phyloP scores from a whole-genome alignment of 2,797 vertebrate species.

The Kryptopterus vitreolus region DNA sequence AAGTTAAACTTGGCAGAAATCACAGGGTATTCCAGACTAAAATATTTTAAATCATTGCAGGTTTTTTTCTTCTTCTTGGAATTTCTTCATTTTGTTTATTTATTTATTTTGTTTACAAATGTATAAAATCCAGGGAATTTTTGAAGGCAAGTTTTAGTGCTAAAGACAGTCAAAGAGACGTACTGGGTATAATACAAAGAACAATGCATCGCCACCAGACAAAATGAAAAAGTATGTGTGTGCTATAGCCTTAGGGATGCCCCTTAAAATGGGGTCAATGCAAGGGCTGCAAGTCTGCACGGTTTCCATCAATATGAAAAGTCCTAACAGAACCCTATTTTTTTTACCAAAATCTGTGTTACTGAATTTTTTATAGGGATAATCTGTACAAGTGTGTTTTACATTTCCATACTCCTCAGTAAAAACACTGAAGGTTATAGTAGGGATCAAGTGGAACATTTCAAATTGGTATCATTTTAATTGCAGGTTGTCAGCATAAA shows the following conservation, averaged over 20 bases:
- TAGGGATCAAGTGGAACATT: not conserved
- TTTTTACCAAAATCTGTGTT: not conserved
- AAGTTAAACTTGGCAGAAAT: not conserved
- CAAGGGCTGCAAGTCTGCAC: not conserved
- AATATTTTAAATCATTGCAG: not conserved
- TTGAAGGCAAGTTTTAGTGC: not conserved
- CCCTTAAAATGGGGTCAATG: constrained; percentile 13
- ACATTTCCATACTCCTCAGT: too few species aligned
- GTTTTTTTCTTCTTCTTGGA: not conserved
- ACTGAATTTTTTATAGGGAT: not conserved
- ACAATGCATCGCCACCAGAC: not conserved
- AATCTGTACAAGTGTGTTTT: not conserved
- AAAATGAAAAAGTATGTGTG: constrained; percentile 9
- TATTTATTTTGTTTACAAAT: too few species aligned
- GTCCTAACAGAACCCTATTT: not conserved
- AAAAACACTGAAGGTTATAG: not conserved
- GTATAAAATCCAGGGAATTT: not conserved
- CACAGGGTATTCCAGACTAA: not conserved
- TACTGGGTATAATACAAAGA: not conserved
- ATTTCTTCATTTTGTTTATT: too few species aligned
- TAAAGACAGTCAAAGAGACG: not conserved
- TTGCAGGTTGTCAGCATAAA: too few species aligned
- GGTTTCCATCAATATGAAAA: not conserved
- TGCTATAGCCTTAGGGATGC: constrained; percentile 13
- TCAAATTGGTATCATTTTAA: not conserved